Base-by-base conservation (phyloP, 2,797 vertebrate genomes). In the Aphelocoma californica region DNA sequence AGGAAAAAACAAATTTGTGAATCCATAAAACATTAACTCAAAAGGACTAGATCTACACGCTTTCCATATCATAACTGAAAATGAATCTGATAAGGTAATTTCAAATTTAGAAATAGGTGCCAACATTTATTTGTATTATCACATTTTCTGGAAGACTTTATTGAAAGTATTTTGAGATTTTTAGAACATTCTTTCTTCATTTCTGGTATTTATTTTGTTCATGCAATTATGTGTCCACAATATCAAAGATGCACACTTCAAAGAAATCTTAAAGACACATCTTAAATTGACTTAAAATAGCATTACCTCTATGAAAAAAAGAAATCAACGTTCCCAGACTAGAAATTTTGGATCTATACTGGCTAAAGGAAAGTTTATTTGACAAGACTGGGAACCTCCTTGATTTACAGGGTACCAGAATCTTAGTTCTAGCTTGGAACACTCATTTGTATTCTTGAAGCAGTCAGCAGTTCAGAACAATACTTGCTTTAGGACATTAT, bases 401-500 rank as follows among this genome's bases (percentile, higher is more conserved):
- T 93, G 62, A 82, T 90, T 85, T 92, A 45, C 77, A 90, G 88
- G 38, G 54, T 73, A 64, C 45, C 21, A 78, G 57, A 92, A 91
- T 65, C 81, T 81, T 83, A 86, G 24, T 94, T 81, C 77, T 67
- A 67, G 67, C 57, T 88, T 86, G 57, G 34, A 92, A 95, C 56
- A 60, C 11, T 71, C 18, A 81, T 74, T 67, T 84, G 66, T 57
- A 89, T 85, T 72, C 77, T 88, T 83, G 88, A 94, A 88, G 53
- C 45, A 81, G 58, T 57, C 65, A 88, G 61, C 78, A 84, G 57
- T 79, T 92, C 65, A 71, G 77, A 94, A 86, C 65, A 94, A 86
- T 53, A 78, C 83, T 88, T 92, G 77, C 83, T 95, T 88, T 81
- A 90, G 69, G 83, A 95, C 86, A 84, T 66, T 28, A 48, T 31